Evolutionary conservation across 1,140 invertebrate genomes (phyloP).

Genomic region (Ceratina australensis): DNA sequence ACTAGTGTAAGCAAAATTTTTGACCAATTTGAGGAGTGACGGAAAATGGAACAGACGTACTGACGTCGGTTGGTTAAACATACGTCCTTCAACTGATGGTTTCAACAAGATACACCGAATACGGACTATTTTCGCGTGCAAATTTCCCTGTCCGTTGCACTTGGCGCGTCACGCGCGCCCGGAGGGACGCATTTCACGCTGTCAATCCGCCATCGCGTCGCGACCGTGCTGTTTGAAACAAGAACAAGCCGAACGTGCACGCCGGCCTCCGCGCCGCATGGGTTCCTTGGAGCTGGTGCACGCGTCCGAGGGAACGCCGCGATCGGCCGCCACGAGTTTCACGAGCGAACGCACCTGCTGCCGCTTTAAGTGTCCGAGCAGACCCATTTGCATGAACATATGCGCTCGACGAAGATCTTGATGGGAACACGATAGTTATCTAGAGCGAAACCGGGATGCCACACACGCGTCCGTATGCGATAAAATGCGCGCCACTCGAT

Average conservation of each 20-base stretch:
- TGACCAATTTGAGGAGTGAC: too few relatives aligned
- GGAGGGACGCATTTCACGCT: constrained; percentile 21
- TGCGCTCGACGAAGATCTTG: constrained; percentile 28
- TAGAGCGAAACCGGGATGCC: constrained; percentile 31
- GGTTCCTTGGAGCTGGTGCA: background rate
- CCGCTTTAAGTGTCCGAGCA: constrained; percentile 27
- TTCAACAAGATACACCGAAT: constrained; percentile 25
- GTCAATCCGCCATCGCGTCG: constrained; percentile 12
- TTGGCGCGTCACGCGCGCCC: background rate
- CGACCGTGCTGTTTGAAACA: background rate
- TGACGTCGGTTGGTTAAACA: background rate
- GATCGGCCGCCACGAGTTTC: constrained; percentile 3
- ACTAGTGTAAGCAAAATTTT: too few relatives aligned
- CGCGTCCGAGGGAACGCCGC: background rate
- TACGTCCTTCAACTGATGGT: background rate
- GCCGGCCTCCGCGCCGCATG: background rate
- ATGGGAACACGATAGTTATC: constrained; percentile 55
- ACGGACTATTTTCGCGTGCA: constrained; percentile 16
- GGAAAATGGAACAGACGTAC: background rate
- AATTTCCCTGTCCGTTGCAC: constrained; percentile 10
- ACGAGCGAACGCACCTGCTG: constrained; percentile 50
- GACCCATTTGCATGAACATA: constrained; percentile 47
- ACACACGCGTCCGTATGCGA: constrained; percentile 19
- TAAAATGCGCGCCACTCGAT: constrained; percentile 29
- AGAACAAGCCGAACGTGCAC: background rate